Evolutionary conservation across 2,113 vertebrate genomes (phyloP).

Genomic region (Corythoichthys intestinalis): DNA sequence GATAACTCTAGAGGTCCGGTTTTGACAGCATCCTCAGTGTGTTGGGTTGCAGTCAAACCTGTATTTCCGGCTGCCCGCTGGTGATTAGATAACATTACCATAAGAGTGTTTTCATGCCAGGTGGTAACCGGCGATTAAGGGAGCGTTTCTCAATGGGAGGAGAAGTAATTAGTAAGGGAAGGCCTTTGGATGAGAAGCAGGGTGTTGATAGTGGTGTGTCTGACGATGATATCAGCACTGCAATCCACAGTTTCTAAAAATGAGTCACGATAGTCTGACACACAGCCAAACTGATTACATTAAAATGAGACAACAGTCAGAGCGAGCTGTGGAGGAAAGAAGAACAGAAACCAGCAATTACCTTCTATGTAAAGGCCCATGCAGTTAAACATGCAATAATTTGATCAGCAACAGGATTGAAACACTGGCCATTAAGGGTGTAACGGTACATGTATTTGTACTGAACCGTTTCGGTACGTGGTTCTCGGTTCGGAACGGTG

Average conservation of each 20-base stretch:
- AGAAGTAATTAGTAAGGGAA: conserved; percentile 36
- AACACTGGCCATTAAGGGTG: background rate
- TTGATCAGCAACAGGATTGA: background rate
- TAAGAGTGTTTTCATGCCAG: conserved; percentile 5
- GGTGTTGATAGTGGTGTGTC: background rate
- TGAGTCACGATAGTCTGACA: conserved; percentile 57
- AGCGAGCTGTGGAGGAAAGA: conserved; percentile 1
- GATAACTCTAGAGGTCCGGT: conserved; percentile 8
- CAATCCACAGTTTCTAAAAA: conserved; percentile 55
- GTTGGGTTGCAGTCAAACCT: conserved; percentile 41
- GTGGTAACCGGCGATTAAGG: conserved; percentile 16
- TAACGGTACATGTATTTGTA: too few relatives aligned
- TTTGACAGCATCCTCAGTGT: conserved; percentile 22
- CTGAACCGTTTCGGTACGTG: too few relatives aligned
- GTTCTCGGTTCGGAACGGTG: too few relatives aligned
- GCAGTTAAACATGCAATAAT: background rate
- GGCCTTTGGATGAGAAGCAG: conserved; percentile 17
- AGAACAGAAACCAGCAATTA: conserved; percentile 27
- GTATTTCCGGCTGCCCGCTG: conserved; percentile 39
- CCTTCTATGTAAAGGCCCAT: conserved; percentile 17
- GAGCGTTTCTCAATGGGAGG: conserved; percentile 19
- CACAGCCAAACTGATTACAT: conserved; percentile 56
- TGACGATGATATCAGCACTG: conserved; percentile 39
- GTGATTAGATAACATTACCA: conserved; percentile 30
- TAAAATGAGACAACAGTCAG: conserved; percentile 54